Conservation (phyloP, 2,888 invertebrate genomes). For the Piscicola geometra region DNA sequence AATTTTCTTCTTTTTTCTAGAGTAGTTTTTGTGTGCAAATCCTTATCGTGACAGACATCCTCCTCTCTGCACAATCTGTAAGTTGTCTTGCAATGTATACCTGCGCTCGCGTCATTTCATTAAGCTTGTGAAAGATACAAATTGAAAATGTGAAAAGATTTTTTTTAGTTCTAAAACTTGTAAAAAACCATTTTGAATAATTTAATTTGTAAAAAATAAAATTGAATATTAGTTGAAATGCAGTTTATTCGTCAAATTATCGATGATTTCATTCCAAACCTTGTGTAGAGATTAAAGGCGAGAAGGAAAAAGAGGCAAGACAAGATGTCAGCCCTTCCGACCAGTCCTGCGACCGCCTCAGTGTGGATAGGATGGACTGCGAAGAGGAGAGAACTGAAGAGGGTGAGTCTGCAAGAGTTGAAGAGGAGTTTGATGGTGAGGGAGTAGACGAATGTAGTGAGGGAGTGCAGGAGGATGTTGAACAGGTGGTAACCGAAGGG, state of each 20-base stretch:
- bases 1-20: too few species aligned
- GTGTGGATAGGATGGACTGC: slow-evolving; percentile 93
- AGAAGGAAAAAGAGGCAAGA: slow-evolving; percentile 84
- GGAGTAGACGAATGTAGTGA: slow-evolving; percentile 77
- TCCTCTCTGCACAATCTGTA: too few species aligned
- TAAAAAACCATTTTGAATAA: too few species aligned
- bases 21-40: too few species aligned
- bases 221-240: too few species aligned
- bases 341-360: slow-evolving; percentile 82
- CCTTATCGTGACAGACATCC: too few species aligned
- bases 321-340: slow-evolving; percentile 88
- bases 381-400: slow-evolving; percentile 75
- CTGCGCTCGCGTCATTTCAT: too few species aligned
- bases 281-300: slow-evolving; percentile 76
- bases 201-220: too few species aligned
- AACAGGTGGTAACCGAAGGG: slow-evolving; percentile 73
- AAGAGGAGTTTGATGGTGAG: slow-evolving; percentile 55
- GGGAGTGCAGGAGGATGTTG: slow-evolving; percentile 78
- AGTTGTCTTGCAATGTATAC: too few species aligned
- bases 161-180: too few species aligned
- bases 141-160: too few species aligned
- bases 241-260: neutral
- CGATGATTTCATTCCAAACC: slow-evolving; percentile 42
- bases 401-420: slow-evolving; percentile 59
- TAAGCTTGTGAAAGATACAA: too few species aligned